phyloP scores from a whole-genome alignment of 2,113 vertebrate species.

The Sterna hirundo region DNA sequence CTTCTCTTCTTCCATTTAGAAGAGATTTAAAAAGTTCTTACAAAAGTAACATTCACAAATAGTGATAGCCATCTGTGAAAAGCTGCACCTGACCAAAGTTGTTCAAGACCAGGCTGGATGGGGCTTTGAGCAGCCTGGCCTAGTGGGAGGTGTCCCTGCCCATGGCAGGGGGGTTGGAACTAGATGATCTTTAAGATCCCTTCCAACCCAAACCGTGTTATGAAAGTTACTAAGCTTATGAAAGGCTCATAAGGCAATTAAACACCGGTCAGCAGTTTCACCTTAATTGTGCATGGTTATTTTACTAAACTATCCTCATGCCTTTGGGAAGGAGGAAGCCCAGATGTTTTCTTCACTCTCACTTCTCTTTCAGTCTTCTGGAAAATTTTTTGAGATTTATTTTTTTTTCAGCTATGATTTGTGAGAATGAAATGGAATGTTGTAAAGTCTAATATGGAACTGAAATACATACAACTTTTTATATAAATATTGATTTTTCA shows the following conservation, averaged over 20 bases:
- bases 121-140: too few species aligned
- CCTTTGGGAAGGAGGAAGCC: not conserved
- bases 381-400: not conserved
- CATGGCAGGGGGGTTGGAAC: too few species aligned
- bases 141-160: too few species aligned
- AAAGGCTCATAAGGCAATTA: not conserved
- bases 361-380: not conserved
- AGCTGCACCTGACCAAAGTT: not conserved
- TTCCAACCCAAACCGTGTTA: too few species aligned
- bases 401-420: not conserved
- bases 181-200: too few species aligned
- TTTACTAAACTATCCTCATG: not conserved
- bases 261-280: not conserved
- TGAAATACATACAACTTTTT: not conserved
- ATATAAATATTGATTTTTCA: not conserved
- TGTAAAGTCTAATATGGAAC: not conserved
- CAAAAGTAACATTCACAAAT: not conserved
- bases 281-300: not conserved
- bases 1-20: not conserved
- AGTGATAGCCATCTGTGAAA: not conserved
- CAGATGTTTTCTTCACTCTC: not conserved
- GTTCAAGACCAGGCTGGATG: too few species aligned
- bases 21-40: not conserved
- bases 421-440: not conserved
- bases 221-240: not conserved